phyloP scores from a whole-genome alignment of 2,888 invertebrate species.

The Idaea aversata region DNA sequence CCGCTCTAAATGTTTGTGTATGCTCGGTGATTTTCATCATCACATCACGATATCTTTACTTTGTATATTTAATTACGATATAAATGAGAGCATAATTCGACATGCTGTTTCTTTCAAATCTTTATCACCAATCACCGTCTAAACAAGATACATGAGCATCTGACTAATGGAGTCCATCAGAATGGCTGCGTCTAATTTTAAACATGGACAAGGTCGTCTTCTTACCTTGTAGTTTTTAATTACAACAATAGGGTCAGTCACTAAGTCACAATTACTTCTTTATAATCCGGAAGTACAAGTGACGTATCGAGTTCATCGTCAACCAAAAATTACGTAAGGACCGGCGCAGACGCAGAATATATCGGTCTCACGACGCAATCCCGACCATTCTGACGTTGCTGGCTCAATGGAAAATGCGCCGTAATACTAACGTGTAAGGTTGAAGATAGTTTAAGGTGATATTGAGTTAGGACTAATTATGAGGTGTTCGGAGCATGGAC shows the following conservation, averaged over 20 bases:
- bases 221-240: conserved; percentile 48
- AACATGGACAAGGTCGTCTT: conserved; percentile 49
- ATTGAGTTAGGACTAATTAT: conserved; percentile 52
- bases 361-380: conserved; percentile 49
- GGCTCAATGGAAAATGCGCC: conserved; percentile 45
- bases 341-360: conserved; percentile 70
- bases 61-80: conserved; percentile 27
- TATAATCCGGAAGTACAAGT: conserved; percentile 70
- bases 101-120: conserved; percentile 32
- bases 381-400: conserved; percentile 42
- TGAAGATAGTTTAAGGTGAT: conserved; percentile 49
- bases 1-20: conserved; percentile 27
- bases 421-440: conserved; percentile 52
- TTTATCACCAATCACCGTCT: conserved; percentile 39
- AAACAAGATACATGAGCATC: conserved; percentile 39
- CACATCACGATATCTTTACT: conserved; percentile 31
- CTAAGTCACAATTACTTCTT: conserved; percentile 42
- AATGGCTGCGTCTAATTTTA: conserved; percentile 42
- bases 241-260: conserved; percentile 48
- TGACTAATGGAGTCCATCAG: conserved; percentile 37
- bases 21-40: conserved; percentile 33
- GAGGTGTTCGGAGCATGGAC: conserved; percentile 57
- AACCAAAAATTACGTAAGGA: conserved; percentile 73
- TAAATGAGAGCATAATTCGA: conserved; percentile 22
- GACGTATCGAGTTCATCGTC: conserved; percentile 76